These are phyloP conservation scores for Microtus richardsoni DNA, from an alignment of 2,113 vertebrate genomes.

Conservation along the genomic window DNA sequence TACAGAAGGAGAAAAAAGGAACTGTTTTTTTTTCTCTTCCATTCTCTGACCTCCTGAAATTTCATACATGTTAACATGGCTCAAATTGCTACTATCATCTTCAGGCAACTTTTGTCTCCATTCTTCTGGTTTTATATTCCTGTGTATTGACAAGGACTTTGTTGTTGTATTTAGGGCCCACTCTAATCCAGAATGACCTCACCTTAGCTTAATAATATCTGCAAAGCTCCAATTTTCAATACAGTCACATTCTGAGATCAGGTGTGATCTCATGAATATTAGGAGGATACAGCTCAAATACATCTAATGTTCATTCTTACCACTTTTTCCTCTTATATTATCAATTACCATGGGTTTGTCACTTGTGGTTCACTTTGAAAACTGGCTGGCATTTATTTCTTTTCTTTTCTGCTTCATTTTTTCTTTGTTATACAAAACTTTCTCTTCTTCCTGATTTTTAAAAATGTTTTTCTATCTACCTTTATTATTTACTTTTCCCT, in stretches of 20 bases:
- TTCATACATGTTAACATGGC: background rate
- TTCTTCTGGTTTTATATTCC: background rate
- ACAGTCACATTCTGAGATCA: constrained; percentile 5
- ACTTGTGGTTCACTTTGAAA: constrained; percentile 7
- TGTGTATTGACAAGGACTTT: background rate
- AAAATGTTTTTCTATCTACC: background rate
- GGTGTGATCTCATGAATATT: background rate
- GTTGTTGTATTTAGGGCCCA: background rate
- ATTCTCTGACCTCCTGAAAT: background rate
- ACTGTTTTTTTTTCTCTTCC: background rate
- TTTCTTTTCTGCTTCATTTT: background rate
- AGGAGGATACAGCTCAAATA: background rate
- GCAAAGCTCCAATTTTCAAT: background rate
- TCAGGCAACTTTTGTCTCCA: background rate
- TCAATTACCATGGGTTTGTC: background rate
- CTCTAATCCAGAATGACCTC: background rate
- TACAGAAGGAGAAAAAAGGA: background rate
- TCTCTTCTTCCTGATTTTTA: background rate
- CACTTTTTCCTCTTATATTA: constrained; percentile 3
- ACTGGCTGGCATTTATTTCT: background rate
- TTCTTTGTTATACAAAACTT: background rate
- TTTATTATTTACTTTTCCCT: background rate
- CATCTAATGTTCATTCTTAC: background rate
- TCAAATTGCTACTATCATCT: background rate
- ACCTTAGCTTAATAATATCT: background rate